Conservation (phyloP, 2,888 invertebrate species). For the Watsonalla cultraria region DNA sequence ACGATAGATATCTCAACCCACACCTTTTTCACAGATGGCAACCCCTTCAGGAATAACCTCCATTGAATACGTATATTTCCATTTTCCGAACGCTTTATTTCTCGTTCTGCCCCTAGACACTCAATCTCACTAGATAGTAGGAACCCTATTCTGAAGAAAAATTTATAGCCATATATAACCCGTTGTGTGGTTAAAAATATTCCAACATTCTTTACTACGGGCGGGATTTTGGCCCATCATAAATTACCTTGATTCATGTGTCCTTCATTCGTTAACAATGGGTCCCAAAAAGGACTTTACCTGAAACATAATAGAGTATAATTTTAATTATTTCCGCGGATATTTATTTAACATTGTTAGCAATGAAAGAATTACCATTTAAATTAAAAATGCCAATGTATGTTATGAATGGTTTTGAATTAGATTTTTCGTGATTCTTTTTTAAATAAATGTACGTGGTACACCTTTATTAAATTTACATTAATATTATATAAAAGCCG, state of each 20-base stretch:
- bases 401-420: no score
- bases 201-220: background rate
- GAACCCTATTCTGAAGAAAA: conserved; percentile 1
- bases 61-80: conserved; percentile 27
- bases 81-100: conserved; percentile 18
- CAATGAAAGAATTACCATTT: no score
- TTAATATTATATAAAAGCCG: no score
- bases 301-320: background rate
- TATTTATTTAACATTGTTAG: no score
- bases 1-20: no score
- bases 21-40: no score
- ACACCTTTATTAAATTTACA: no score
- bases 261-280: background rate
- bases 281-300: background rate
- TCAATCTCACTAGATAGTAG: conserved; percentile 10
- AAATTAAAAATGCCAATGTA: no score
- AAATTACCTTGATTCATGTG: background rate
- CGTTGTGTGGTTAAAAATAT: background rate
- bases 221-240: background rate
- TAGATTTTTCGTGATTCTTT: no score
- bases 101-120: conserved; percentile 10
- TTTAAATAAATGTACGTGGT: no score
- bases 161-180: background rate
- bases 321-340: background rate
- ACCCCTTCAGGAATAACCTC: background rate